A percentile compares a stretch with the other conserved stretches of the same genome.
Evolutionary conservation across 2,888 invertebrate species (phyloP).

Genomic region (Rotaria socialis): DNA sequence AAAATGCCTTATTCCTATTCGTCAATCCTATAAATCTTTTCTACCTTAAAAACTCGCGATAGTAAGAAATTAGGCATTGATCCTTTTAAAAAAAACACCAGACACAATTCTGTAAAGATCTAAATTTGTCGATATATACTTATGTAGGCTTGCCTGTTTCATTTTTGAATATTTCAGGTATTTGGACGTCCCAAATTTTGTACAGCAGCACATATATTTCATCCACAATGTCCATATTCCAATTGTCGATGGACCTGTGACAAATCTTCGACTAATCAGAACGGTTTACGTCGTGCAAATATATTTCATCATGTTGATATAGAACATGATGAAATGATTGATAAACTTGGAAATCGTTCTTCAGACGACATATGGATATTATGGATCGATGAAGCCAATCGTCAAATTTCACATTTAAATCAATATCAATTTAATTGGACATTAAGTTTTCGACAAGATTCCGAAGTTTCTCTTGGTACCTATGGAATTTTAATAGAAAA

Average conservation of each 20-base stretch:
- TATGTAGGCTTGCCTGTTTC: no score
- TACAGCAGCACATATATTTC: background rate
- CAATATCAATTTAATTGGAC: slow-evolving; percentile 45
- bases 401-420: slow-evolving; percentile 18
- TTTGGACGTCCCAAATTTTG: slow-evolving; percentile 24
- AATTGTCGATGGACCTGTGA: slow-evolving; percentile 45
- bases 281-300: background rate
- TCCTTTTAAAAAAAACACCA: no score
- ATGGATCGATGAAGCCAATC: slow-evolving; percentile 45
- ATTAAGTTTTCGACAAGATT: slow-evolving; percentile 39
- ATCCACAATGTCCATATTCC: slow-evolving; percentile 31
- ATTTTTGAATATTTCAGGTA: background rate
- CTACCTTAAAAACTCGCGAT: no score
- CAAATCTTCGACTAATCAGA: background rate
- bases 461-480: slow-evolving; percentile 41
- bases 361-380: slow-evolving; percentile 40
- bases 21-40: no score
- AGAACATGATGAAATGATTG: background rate
- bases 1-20: no score
- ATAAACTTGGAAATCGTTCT: slow-evolving; percentile 38
- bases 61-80: no score
- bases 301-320: slow-evolving; percentile 44
- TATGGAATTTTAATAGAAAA: slow-evolving; percentile 37
- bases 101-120: no score
- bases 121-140: no score